phyloP scores from a whole-genome alignment of 2,888 invertebrate genomes.

The Amblyteles armatorius region DNA sequence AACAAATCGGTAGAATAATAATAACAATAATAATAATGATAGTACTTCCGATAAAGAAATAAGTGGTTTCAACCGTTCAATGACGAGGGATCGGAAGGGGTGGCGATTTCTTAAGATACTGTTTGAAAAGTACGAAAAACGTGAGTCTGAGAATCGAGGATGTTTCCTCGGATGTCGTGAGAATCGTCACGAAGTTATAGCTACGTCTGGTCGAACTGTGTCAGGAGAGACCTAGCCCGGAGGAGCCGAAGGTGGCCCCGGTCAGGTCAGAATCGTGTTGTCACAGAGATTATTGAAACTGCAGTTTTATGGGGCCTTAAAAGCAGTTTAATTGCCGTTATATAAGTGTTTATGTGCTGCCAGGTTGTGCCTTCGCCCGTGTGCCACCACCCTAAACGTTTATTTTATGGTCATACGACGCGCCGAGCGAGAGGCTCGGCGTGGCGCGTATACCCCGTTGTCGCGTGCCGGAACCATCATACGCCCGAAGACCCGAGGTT shows the following conservation, averaged over 20 bases:
- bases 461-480: conserved; percentile 84
- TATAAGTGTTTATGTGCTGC: conserved; percentile 85
- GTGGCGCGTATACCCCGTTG: conserved; percentile 80
- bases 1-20: conserved; percentile 30
- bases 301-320: conserved; percentile 85
- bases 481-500: conserved; percentile 66
- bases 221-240: conserved; percentile 60
- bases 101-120: not conserved
- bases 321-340: conserved; percentile 85
- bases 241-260: conserved; percentile 69
- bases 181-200: conserved; percentile 21
- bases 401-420: conserved; percentile 84
- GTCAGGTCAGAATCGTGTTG: conserved; percentile 84
- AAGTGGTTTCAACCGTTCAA: not conserved
- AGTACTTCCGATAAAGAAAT: not conserved
- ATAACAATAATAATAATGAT: not conserved
- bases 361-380: conserved; percentile 81
- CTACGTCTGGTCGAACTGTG: conserved; percentile 45
- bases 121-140: not conserved
- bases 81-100: not conserved
- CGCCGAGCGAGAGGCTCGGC: conserved; percentile 70
- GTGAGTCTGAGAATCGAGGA: not conserved
- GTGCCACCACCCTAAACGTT: conserved; percentile 84
- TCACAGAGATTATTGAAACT: conserved; percentile 85
- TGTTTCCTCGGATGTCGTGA: not conserved